phyloP scores from a whole-genome alignment of 2,888 invertebrate species.

The Eucera pruinosa region DNA sequence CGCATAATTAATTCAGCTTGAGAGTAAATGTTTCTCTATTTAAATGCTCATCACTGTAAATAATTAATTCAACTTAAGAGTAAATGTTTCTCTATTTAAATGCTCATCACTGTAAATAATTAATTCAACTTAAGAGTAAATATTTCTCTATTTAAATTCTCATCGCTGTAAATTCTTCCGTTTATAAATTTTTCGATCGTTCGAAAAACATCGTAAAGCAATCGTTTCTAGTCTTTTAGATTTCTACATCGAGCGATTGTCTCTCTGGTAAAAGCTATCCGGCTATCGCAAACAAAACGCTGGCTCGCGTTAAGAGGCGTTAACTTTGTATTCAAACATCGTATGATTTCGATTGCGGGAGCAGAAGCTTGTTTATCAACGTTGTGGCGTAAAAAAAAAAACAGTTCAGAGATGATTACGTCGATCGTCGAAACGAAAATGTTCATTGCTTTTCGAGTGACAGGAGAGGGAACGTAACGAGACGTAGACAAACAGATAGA shows the following conservation, averaged over 20 bases:
- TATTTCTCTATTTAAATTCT: too few relatives aligned
- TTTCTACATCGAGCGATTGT: neutral
- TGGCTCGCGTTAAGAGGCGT: neutral
- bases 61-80: too few relatives aligned
- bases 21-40: too few relatives aligned
- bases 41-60: too few relatives aligned
- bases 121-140: too few relatives aligned
- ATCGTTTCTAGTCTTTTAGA: too few relatives aligned
- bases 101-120: too few relatives aligned
- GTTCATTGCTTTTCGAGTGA: neutral
- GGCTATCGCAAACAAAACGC: conserved; percentile 18
- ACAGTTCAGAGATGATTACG: conserved; percentile 22
- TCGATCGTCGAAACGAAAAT: conserved; percentile 4
- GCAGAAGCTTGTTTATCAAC: conserved; percentile 15
- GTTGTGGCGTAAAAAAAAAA: neutral
- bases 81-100: too few relatives aligned
- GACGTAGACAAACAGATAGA: neutral
- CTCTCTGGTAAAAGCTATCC: neutral
- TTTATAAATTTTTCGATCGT: too few relatives aligned
- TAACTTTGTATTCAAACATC: conserved; percentile 26
- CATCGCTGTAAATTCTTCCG: too few relatives aligned
- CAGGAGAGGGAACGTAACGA: neutral
- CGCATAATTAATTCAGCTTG: too few relatives aligned
- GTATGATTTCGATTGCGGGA: conserved; percentile 19
- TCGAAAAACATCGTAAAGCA: too few relatives aligned